phyloP scores from a whole-genome alignment of 2,888 invertebrate species.

The Schizaphis graminum region DNA sequence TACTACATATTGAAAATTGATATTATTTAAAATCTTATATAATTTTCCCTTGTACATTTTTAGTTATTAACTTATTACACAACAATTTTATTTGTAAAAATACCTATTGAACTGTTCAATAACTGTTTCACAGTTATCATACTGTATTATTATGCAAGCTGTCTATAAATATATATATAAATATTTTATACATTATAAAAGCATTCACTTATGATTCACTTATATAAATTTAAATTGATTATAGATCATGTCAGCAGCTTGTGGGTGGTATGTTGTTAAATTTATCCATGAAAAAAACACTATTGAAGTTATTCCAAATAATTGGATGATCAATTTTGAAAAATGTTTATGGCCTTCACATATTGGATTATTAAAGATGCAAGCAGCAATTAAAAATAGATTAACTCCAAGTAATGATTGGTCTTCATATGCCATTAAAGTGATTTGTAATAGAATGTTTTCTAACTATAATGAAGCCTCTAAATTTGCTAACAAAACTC shows the following conservation, averaged over 20 bases:
- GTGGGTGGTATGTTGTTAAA: slow-evolving; percentile 1
- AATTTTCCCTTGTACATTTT: too few relatives aligned
- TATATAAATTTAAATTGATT: too few relatives aligned
- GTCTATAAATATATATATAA: too few relatives aligned
- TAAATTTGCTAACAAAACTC: not conserved
- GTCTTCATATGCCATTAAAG: not conserved
- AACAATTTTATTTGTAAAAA: too few relatives aligned
- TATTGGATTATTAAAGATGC: not conserved
- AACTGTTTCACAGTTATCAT: too few relatives aligned
- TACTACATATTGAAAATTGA: slow-evolving; percentile 1
- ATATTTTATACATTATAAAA: too few relatives aligned
- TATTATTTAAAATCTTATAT: too few relatives aligned
- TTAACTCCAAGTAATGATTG: slow-evolving; percentile 8
- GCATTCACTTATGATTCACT: too few relatives aligned
- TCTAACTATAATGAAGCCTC: not conserved
- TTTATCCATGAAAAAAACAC: not conserved
- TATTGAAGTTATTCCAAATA: slow-evolving; percentile 3
- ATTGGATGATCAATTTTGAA: slow-evolving; percentile 1
- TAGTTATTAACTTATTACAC: too few relatives aligned
- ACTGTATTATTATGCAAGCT: too few relatives aligned
- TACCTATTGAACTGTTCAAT: too few relatives aligned
- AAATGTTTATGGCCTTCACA: slow-evolving; percentile 1
- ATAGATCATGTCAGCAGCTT: not conserved
- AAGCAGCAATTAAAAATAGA: not conserved
- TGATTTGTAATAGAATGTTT: not conserved